These are phyloP conservation scores for Mesodorylaimus sp. DNA, from an alignment of 2,888 invertebrate genomes.

Conservation along the genomic window DNA sequence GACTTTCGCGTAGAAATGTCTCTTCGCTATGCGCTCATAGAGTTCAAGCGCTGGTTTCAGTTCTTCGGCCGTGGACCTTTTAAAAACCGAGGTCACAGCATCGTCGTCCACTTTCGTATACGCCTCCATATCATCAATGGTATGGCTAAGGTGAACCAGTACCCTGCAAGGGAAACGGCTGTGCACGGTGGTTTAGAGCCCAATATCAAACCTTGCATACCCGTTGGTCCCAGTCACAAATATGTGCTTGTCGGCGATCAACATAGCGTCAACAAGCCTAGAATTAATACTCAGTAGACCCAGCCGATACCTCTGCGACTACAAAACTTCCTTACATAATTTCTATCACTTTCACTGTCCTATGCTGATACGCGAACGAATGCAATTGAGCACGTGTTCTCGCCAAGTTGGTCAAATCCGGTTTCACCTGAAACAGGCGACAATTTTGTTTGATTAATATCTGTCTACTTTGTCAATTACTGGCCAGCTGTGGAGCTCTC, in stretches of 20 bases:
- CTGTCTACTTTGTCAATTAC: too few species aligned
- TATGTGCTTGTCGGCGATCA: background rate
- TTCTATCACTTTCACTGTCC: slow-evolving; percentile 17
- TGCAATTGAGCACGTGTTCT: slow-evolving; percentile 18
- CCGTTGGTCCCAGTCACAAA: background rate
- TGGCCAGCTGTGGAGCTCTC: too few species aligned
- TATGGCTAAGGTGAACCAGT: background rate
- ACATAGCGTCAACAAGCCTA: background rate
- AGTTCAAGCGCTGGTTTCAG: background rate
- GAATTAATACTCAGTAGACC: background rate
- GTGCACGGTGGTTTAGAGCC: background rate
- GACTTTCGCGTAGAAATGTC: background rate
- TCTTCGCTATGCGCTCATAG: background rate
- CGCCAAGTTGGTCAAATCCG: too few species aligned
- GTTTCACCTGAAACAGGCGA: too few species aligned
- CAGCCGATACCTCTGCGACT: background rate
- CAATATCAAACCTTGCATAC: background rate
- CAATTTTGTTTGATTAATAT: too few species aligned
- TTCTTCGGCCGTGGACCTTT: too few species aligned
- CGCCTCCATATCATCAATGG: background rate
- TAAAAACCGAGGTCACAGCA: background rate
- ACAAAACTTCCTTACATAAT: slow-evolving; percentile 12
- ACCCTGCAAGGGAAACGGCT: background rate
- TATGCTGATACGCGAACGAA: slow-evolving; percentile 21
- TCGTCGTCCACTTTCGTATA: background rate